Evolutionary conservation across 1,140 invertebrate species (phyloP), one percentile per base, ranked within the genome.

Genomic region (Brachystomella parvula): DNA sequence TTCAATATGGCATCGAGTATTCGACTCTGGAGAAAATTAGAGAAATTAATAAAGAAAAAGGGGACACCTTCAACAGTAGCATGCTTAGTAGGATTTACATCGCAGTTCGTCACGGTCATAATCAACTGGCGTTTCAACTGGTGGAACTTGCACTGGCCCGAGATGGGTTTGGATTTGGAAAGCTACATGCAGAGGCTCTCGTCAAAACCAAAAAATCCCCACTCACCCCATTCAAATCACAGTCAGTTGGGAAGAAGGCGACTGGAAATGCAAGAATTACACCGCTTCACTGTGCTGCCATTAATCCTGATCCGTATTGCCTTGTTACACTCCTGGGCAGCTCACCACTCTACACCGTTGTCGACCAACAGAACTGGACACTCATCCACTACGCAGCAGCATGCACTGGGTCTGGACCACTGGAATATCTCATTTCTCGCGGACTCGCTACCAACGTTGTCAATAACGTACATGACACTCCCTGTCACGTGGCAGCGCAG

Each of bases 331-430:
- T 70, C 19, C 67, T 82, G 30, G 66, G 70, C 6, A 71, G 78
- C 17, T 74, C 76, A 64, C 80, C 81, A 2, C 78, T 81, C 35
- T 78, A 77, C 58, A 79, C 78, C 66, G 63, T 82, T 19, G 65
- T 76, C 12, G 82, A 83, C 73, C 71, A 75, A 24, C 67, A 77
- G 39, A 74, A 77, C 3, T 76, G 81, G 67, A 66, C 75, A n/a
- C 78, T 77, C 0, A 77, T 82, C 31, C 82, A 84, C 74, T 83
- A 80, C 75, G 81, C 82, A 47, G 79, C 81, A 30, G 80, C 76
- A 3, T 82, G 80, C 74, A 73, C 77, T 53, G 77, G 77, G 24
- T 75, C 77, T n/a, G 79, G 73, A 19, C 79, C 81, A 3, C 66
- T 83, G 31, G 77, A 82, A 65, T 76, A 76, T 56, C 72, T 83